Percentiles rank a stretch among this genome's conserved stretches.
Conservation (phyloP, 2,888 invertebrate genomes). For the Himalopsyche japonica region DNA sequence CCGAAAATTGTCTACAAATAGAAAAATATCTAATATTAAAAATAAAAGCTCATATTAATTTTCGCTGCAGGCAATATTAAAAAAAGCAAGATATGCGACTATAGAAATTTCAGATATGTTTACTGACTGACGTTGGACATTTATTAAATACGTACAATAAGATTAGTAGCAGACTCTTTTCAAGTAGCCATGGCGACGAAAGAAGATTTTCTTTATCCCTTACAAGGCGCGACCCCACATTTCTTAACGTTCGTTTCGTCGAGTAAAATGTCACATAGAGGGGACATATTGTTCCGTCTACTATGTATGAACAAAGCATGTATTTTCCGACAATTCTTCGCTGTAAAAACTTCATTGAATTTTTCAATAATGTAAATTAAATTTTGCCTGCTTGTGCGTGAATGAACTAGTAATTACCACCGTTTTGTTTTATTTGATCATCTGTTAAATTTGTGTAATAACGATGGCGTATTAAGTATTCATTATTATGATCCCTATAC, state of each 20-base stretch:
- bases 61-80: too few relatives aligned
- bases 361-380: too few relatives aligned
- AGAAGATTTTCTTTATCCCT: slow-evolving; percentile 32
- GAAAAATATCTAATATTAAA: too few relatives aligned
- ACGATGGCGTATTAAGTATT: too few relatives aligned
- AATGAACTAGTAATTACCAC: too few relatives aligned
- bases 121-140: not conserved
- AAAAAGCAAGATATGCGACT: too few relatives aligned
- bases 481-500: too few relatives aligned
- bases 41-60: too few relatives aligned
- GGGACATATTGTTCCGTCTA: slow-evolving; percentile 14
- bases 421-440: too few relatives aligned
- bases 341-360: not conserved
- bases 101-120: not conserved
- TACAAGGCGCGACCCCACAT: slow-evolving; percentile 26
- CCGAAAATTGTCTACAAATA: too few relatives aligned
- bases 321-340: not conserved
- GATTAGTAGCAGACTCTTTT: not conserved
- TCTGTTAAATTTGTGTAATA: too few relatives aligned
- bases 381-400: too few relatives aligned
- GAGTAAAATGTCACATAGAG: slow-evolving; percentile 22
- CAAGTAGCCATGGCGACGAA: slow-evolving; percentile 28
- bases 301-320: not conserved
- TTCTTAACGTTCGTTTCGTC: slow-evolving; percentile 19
- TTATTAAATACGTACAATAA: not conserved